Base-by-base conservation (phyloP, 1,140 invertebrate genomes). In the Aphaenogaster ashmeadi region DNA sequence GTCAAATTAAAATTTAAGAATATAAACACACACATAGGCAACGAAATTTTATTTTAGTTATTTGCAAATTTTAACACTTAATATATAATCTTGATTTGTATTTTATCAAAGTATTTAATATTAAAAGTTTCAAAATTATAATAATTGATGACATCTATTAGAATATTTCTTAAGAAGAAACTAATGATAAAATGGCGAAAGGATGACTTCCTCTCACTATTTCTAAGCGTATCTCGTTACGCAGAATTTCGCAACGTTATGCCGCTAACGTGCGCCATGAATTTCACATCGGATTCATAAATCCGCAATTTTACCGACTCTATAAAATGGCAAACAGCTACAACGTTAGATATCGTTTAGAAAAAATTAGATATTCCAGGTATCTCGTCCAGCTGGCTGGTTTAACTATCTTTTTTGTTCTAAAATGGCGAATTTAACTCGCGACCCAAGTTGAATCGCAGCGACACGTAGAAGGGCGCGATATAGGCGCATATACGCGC, bases 401-500 rank as follows among this genome's bases (percentile, higher is more conserved):
- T 47, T 41, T 66, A 44, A 11, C 6, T 18, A 41, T 66, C 15
- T 44, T 47, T 58, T 8, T 38, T 36, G 21, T 52, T 86, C 2
- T 44, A 66, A 54, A 86, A 66, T 36, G 41, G 38, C 56, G 64
- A 79, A 52, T 50, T 75, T 47, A 47, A 33, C 7, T 47, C 18
- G 15, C 21, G 54, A 83, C 5, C 27, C 18, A 50, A 74, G 69
- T 74, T 71, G 80, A 60, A 60, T 60, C 80, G 52, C 77, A 80
- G 64, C 80, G 87, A 88, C 72, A 86, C 47, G 27, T 60, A 67
- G 69, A 18, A 80, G 44, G 27, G 44, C 60, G 77, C 85, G 78
- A 77, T 72, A 81, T 64, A 54, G 62, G 58, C 83, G 84, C 69
- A 58, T 74, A 84, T 67, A 77, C 85, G 77, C 77, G 64, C 38